Conservation (phyloP, 2,797 vertebrate genomes). For the Lepilemur ruficaudatus region DNA sequence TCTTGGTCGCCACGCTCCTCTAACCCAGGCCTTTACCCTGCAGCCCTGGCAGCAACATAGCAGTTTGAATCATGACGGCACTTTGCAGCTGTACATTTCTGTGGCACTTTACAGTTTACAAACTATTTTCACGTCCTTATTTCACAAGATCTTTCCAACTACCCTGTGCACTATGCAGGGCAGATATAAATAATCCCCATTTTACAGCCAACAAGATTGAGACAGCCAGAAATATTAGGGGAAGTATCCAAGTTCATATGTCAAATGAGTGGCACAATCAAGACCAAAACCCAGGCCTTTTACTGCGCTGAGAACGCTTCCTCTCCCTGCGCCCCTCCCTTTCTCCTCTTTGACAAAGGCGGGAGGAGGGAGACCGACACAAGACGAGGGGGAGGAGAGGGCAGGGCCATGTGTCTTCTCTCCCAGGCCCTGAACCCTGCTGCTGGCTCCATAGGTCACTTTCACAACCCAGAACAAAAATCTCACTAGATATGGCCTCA, state of each 20-base stretch:
- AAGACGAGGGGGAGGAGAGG: constrained; percentile 8
- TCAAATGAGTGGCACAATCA: not conserved
- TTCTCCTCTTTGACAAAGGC: not conserved
- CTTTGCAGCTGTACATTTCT: not conserved
- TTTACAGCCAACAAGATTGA: constrained; percentile 43
- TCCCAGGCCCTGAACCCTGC: constrained; percentile 77
- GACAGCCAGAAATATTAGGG: constrained; percentile 52
- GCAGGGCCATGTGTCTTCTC: constrained; percentile 64
- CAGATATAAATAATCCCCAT: constrained; percentile 56
- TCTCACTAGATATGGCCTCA: constrained; percentile 78
- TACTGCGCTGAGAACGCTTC: not conserved
- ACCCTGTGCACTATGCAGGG: not conserved
- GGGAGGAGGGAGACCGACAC: not conserved
- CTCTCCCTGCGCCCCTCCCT: not conserved
- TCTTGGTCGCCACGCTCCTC: not conserved
- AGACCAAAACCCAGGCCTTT: not conserved
- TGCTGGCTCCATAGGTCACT: constrained; percentile 77
- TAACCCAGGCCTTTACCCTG: not conserved
- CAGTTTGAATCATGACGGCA: too few relatives aligned
- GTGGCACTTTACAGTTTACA: not conserved
- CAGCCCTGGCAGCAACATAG: not conserved
- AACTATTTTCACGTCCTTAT: not conserved
- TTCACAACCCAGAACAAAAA: constrained; percentile 79
- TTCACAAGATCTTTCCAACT: not conserved
- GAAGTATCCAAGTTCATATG: constrained; percentile 44